Evolutionary conservation across 1,140 invertebrate genomes (phyloP), one percentile per base, ranked within the genome.

Genomic region (Rhagoletis pomonella): DNA sequence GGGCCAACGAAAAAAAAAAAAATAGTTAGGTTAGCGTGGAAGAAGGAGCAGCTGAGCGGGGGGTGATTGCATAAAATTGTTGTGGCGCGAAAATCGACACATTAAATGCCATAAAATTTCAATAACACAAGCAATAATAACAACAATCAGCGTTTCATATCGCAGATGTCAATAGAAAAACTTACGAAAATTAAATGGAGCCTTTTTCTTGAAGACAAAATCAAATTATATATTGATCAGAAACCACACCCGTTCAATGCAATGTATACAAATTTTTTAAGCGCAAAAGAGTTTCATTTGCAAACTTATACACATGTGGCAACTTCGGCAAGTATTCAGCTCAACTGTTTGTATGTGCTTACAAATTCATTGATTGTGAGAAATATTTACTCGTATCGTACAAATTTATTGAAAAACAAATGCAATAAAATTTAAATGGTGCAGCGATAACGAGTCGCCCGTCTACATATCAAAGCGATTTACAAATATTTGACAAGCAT

Each of bases 401-500:
- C 17, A 17, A 81, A 81, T 81, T 81, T 58, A 55, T 55, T 81
- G n/a, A 29, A 60, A 39, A 42, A 60, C 19, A 59, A 59, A 7
- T 59, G 55, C 17, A 85, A 59, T 85, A 60, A 14, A 85, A 42
- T 42, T 60, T 29, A 39, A 85, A 17, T 19, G 50, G 50, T 7
- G 59, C 29, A 60, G 84, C 84, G 84, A 85, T 85, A 85, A 85
- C 84, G 59, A 60, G 5, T 59, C 58, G 58, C 84, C 58, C 14
- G 39, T 42, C 12, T 1, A 60, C 39, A 62, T 85, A 29, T 85
- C 84, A 60, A 85, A 60, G 58, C 84, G 19, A 85, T 85, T 85
- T 42, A 85, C 29, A 85, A 85, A 85, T 85, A 85, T 17, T 62
- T 85, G 58, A 85, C 84, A 85, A 85, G 84, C 84, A 62, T 62